Base-by-base conservation (phyloP, 2,888 invertebrate genomes). In the Bruchidius siliquastri region DNA sequence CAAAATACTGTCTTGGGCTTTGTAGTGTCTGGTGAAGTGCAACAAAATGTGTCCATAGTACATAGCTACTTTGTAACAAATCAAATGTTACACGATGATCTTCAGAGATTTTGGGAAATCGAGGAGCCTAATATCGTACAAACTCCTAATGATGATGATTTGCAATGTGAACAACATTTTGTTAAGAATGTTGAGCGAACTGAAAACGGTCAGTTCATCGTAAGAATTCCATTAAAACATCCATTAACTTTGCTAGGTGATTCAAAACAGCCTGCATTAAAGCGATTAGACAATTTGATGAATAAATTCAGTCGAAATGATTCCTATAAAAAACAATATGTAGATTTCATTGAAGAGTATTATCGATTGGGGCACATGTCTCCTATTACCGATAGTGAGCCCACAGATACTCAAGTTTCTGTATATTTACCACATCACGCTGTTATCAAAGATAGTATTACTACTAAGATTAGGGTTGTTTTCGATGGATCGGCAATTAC, bases 351-450 rank as follows among this genome's bases (percentile, higher is more conserved):
- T 66, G 8, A 21, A 22, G 76, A 76, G 67, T 76, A 76, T 70
- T n/a, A 72, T 3, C 26, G 32, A 20, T 74, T 76, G 22, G 73
- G 72, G 67, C 74, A 76, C 67, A 76, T 76, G 76, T 73, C 74
- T n/a, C 67, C 22, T 22, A 66, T 20, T 13, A 13, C 21, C 13
- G 26, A 20, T 26, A n/a, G n/a, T n/a, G n/a, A n/a, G n/a, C 8
- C 26, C 2, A 26, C 26, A 4, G 26, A 26, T 26, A 4, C 8
- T 4, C 26, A 26, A 26, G 3, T 8, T 4, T 2, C 26, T 10
- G 75, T 73, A 70, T 76, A 69, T 73, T 66, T 79, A 3, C 76
- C 77, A 20, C 77, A 79, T 67, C 79, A 79, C 69, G 74, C 72
- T n/a, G 76, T 79, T 67, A 30, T 78, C n/a, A 75, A 76, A 21